A percentile compares a stretch with the other conserved stretches of the same genome.
Conservation (phyloP, 2,113 vertebrate species). For the Gnathonemus echidnorhynchus region DNA sequence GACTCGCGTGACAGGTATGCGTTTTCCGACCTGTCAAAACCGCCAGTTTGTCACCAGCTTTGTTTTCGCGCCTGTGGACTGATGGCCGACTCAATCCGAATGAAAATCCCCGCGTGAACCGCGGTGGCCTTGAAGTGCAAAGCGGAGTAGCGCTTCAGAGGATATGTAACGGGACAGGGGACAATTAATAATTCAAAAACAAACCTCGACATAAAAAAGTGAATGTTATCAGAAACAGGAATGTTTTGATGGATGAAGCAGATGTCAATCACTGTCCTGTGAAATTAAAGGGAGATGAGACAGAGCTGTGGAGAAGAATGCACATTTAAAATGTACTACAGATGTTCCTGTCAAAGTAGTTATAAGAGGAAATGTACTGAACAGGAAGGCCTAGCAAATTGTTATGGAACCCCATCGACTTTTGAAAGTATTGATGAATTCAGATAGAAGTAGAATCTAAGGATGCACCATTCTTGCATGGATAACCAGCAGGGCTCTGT, state of each 20-base stretch:
- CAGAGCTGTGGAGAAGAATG: neutral
- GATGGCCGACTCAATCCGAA: neutral
- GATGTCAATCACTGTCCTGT: neutral
- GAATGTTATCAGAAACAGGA: neutral
- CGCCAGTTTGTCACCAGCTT: neutral
- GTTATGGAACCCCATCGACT: neutral
- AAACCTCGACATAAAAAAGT: neutral
- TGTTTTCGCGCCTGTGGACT: neutral
- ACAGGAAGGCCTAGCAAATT: neutral
- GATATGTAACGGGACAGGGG: neutral
- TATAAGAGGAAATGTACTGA: neutral
- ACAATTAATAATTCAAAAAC: neutral
- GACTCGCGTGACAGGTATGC: neutral
- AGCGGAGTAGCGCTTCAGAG: neutral
- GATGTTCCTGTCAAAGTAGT: slow-evolving; percentile 1
- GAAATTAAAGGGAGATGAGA: neutral
- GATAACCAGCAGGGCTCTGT: neutral
- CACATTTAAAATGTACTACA: neutral
- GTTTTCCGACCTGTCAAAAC: neutral
- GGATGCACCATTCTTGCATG: neutral
- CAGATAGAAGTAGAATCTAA: neutral
- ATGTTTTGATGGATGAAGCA: neutral
- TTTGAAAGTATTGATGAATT: neutral
- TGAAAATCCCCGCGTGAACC: neutral
- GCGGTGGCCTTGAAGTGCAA: neutral